Evolutionary conservation across 2,113 vertebrate species (phyloP), one percentile per base, ranked within the genome.

Genomic region (Megaleporinus macrocephalus): DNA sequence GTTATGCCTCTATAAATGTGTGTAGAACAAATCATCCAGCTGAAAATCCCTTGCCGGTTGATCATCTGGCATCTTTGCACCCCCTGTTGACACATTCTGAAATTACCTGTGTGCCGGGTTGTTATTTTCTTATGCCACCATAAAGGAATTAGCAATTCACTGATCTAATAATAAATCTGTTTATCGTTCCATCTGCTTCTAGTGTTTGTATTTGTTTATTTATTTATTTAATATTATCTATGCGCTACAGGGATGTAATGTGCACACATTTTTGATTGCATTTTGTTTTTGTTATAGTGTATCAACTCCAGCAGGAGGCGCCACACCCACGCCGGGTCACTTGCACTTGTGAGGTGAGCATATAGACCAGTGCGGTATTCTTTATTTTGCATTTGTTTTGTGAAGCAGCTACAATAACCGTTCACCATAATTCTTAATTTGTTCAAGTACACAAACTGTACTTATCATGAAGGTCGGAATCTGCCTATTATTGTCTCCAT

Each of bases 251-350:
- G 22, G 12, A 27, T 44, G 13, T 61, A 15, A 16, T 65, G 51
- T 36, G 1, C 18, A 41, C 5, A n/a, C 66, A 4, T 18, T 0
- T 27, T 15, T 44, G 41, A 5, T 13, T 57, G 2, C n/a, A 84
- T 0, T n/a, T n/a, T 24, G 76, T 86, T 88, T 71, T 87, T 87
- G 86, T 92, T 83, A 26, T 73, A 95, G 93, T 96, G 47, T 93
- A 93, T 87, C 94, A 93, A 85, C 81, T 94, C 86, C 96, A 96
- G 85, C 96, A 98, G 91, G 96, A 95, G 95, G 97, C 95, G 78
- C 85, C 94, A 36, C 94, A 96, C 86, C 94, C 97, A 84, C 93
- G 95, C 76, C 91, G 93, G 82, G 53, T 94, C 90, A 94, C 93
- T 70, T 94, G 93, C 79, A 90, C 88, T 62, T 87, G 84, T 81